Evolutionary conservation across 2,797 vertebrate species (phyloP).

Genomic region (Chloroceryle amazona): DNA sequence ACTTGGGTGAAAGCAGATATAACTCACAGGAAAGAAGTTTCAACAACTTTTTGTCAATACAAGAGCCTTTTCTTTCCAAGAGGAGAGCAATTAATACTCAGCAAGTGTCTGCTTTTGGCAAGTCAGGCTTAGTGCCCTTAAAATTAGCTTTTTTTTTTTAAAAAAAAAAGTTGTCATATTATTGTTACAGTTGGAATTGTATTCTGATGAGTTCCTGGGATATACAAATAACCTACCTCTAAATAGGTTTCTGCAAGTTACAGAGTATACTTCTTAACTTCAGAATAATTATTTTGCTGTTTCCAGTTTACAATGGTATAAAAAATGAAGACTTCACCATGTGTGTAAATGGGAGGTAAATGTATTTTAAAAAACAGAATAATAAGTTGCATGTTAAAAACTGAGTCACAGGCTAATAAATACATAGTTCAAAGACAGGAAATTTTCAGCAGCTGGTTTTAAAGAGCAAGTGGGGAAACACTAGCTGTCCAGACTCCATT

Average conservation of each 20-base stretch:
- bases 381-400: slow-evolving; percentile 79
- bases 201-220: slow-evolving; percentile 38
- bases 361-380: slow-evolving; percentile 77
- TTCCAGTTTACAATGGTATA: slow-evolving; percentile 75
- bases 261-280: slow-evolving; percentile 36
- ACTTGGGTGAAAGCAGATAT: neutral
- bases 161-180: neutral
- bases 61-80: neutral
- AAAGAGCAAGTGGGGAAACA: slow-evolving; percentile 63
- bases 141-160: neutral
- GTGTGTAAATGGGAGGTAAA: slow-evolving; percentile 67
- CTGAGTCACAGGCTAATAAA: slow-evolving; percentile 75
- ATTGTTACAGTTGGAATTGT: neutral
- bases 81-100: neutral
- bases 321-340: slow-evolving; percentile 72
- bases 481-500: slow-evolving; percentile 56
- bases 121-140: neutral
- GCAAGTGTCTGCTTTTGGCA: slow-evolving; percentile 30
- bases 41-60: neutral
- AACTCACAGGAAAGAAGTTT: slow-evolving; percentile 1
- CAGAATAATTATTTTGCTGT: slow-evolving; percentile 55
- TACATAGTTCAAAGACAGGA: slow-evolving; percentile 72
- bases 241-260: slow-evolving; percentile 33
- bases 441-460: slow-evolving; percentile 77
- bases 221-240: slow-evolving; percentile 53